A percentile compares a stretch with the other conserved stretches of the same genome.
Evolutionary conservation across 1,140 invertebrate species (phyloP).

Genomic region (Cydia amplana): DNA sequence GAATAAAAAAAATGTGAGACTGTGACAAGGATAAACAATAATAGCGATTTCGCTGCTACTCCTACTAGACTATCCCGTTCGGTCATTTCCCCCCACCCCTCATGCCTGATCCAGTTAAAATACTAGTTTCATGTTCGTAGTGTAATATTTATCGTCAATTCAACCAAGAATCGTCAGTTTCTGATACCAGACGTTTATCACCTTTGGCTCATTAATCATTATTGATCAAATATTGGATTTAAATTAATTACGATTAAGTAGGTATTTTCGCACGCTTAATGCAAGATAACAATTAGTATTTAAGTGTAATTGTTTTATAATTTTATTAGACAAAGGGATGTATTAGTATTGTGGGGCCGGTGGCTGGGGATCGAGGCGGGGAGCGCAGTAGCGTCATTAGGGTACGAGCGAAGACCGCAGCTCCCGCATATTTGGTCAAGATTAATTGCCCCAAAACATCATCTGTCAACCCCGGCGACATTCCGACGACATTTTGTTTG

Average conservation of each 20-base stretch:
- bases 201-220: neutral
- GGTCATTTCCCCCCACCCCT: too few relatives aligned
- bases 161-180: neutral
- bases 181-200: neutral
- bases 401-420: conserved; percentile 50
- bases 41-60: too few relatives aligned
- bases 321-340: conserved; percentile 28
- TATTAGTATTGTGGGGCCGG: conserved; percentile 11
- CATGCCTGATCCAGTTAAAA: too few relatives aligned
- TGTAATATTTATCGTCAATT: neutral
- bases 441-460: conserved; percentile 69
- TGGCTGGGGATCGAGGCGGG: conserved; percentile 14
- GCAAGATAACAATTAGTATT: neutral
- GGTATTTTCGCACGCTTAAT: neutral
- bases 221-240: neutral
- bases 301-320: conserved; percentile 24
- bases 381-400: conserved; percentile 51
- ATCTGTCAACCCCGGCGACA: conserved; percentile 61
- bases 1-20: too few relatives aligned
- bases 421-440: conserved; percentile 70
- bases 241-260: neutral
- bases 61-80: too few relatives aligned
- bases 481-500: conserved; percentile 64
- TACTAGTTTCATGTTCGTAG: too few relatives aligned
- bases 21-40: too few relatives aligned